Evolutionary conservation across 2,888 invertebrate species (phyloP), one percentile per base, ranked within the genome.

Genomic region (Baccha elongata): DNA sequence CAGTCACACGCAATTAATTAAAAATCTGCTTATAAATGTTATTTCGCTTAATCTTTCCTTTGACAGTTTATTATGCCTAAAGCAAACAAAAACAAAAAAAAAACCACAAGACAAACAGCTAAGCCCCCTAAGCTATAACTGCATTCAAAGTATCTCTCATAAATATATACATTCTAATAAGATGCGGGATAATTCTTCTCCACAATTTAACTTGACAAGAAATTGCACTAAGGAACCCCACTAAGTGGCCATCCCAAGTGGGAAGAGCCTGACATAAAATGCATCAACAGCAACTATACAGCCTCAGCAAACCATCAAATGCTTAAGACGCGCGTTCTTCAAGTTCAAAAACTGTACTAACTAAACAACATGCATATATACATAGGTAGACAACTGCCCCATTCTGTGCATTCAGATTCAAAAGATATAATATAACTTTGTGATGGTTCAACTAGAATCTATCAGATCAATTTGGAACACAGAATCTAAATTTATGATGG

Each of bases 401-500:
- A 32, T 11, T 21, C 13, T 15, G 7, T 58, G 37, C 17, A 42
- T n/a, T 19, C 44, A 37, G 55, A 15, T 44, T 26, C 21, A 44
- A 17, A 40, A 68, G 60, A 32, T n/a, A 46, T 19, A 42, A 21
- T 44, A 8, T 52, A 58, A n/a, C n/a, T 13, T 23, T n/a, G 42
- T 58, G 58, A 40, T 60, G 37, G 69, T 65, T 60, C 67, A 71
- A 81, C 76, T 73, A 64, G 83, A 83, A 83, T 76, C 76, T 83
- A 76, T 76, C 76, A 73, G 83, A 83, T 83, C 83, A 83, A 83
- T 83, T 83, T 83, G 64, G 83, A 83, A 78, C 83, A 78, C 72
- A 73, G 83, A 83, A 83, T 83, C 83, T 73, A 80, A 84, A 85
- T 85, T 84, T 85, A 83, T 84, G 85, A 84, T 79, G 73, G 83